Evolutionary conservation across 2,113 vertebrate genomes (phyloP).

Genomic region (Centropus bengalensis): DNA sequence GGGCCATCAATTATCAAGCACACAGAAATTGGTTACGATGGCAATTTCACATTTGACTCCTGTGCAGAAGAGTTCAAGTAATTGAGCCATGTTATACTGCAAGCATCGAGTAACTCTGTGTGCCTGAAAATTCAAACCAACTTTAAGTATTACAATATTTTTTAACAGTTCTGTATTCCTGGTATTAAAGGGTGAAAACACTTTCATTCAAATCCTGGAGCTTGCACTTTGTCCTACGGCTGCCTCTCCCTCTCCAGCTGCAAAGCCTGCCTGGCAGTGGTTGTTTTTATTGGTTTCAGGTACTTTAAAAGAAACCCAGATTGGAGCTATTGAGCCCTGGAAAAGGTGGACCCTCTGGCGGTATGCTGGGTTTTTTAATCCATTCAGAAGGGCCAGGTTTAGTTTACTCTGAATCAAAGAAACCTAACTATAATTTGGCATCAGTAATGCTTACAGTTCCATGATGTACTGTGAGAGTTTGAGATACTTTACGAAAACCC

Average conservation of each 20-base stretch:
- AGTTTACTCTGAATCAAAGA: constrained; percentile 22
- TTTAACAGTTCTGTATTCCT: constrained; percentile 13
- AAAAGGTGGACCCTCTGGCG: constrained; percentile 16
- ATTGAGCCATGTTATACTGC: constrained; percentile 3
- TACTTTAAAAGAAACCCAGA: constrained; percentile 40
- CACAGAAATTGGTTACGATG: neutral
- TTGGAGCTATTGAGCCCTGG: neutral
- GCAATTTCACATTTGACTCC: constrained; percentile 3
- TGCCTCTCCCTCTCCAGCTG: neutral
- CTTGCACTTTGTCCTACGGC: neutral
- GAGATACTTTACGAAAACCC: constrained; percentile 72
- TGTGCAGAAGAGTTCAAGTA: neutral
- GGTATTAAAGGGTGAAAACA: neutral
- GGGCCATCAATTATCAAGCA: neutral
- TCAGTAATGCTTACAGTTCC: constrained; percentile 26
- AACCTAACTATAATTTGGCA: constrained; percentile 62
- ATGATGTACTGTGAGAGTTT: neutral
- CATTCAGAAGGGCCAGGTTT: constrained; percentile 24
- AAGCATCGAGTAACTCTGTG: constrained; percentile 27
- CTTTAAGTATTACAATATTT: constrained; percentile 12
- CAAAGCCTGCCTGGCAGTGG: neutral
- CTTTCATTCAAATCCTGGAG: neutral
- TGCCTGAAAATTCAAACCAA: constrained; percentile 9
- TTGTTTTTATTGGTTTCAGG: neutral
- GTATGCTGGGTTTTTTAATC: neutral